Evolutionary conservation across 2,113 vertebrate genomes (phyloP).

Genomic region (Martes martes): DNA sequence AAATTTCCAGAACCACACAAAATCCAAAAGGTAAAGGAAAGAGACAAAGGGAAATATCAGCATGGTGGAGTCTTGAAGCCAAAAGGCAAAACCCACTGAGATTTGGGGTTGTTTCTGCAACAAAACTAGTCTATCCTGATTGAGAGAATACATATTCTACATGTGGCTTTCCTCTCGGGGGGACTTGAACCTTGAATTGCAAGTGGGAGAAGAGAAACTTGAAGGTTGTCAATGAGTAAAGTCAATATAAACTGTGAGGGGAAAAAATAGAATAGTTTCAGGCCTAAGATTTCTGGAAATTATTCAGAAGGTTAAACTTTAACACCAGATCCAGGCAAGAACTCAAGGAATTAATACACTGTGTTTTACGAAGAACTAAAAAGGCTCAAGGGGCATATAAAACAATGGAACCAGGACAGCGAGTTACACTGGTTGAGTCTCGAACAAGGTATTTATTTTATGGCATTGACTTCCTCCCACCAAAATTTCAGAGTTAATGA

Average conservation of each 20-base stretch:
- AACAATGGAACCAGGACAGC: background rate
- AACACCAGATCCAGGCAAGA: background rate
- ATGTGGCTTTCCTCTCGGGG: background rate
- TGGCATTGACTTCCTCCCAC: background rate
- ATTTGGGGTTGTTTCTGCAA: background rate
- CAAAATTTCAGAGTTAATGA: slow-evolving; percentile 34
- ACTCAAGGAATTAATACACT: background rate
- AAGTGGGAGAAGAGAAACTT: background rate
- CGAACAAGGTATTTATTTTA: background rate
- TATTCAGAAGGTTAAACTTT: slow-evolving; percentile 26
- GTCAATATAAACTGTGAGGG: background rate
- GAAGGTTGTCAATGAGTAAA: background rate
- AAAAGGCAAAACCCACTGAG: background rate
- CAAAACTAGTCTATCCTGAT: background rate
- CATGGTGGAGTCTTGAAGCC: background rate
- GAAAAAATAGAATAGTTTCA: background rate
- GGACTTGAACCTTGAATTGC: background rate
- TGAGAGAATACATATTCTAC: rapidly evolving
- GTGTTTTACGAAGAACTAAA: background rate
- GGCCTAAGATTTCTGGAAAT: slow-evolving; percentile 22
- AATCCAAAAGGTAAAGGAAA: background rate
- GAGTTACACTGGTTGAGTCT: background rate
- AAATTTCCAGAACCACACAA: background rate
- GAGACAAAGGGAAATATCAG: background rate
- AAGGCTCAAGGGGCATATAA: background rate